Evolutionary conservation across 2,113 vertebrate species (phyloP), one percentile per base, ranked within the genome.

Genomic region (Dromas ardeola): DNA sequence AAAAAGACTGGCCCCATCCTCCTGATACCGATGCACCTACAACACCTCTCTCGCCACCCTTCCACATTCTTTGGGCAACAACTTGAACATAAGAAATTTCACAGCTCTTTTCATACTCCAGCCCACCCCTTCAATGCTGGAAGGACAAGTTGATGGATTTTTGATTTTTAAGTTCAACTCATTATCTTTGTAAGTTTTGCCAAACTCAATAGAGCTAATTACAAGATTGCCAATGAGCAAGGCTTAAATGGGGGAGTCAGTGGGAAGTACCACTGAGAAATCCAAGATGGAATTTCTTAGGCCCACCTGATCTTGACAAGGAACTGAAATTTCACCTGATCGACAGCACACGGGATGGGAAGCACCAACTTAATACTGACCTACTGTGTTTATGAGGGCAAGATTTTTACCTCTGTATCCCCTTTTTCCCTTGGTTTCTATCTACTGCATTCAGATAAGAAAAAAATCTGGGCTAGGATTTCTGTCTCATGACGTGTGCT

Each of bases 11-110:
- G 26, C 52, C 26, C 26, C 52, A 53, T 53, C 52, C 52, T 27
- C 26, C 52, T 53, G 52, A 53, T 14, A 53, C 52, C 27, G 52
- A 61, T 36, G 49, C 13, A 88, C 42, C 45, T 61, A 29, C 19
- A 25, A n/a, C 1, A 1, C 10, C 17, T 76, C 36, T 40, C 80
- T 73, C 4, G 0, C 15, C 13, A 3, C 42, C 34, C 8, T 70
- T 49, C 30, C 52, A 43, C 11, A 8, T 11, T 58, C 43, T 61
- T 52, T 2, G 1, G 49, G 21, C 26, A 84, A 73, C 61, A 89
- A 36, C 13, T 26, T 13, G 5, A 85, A 77, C 13, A 1, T 18
- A n/a, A 67, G 36, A 72, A 90, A 61, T 49, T 18, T 17, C 30
- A 56, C 27, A 66, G 13, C 17, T 45, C 67, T 62, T 52, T 86